These are phyloP conservation scores for Sinelater perroti DNA, from an alignment of 2,888 invertebrate species.

Conservation along the genomic window DNA sequence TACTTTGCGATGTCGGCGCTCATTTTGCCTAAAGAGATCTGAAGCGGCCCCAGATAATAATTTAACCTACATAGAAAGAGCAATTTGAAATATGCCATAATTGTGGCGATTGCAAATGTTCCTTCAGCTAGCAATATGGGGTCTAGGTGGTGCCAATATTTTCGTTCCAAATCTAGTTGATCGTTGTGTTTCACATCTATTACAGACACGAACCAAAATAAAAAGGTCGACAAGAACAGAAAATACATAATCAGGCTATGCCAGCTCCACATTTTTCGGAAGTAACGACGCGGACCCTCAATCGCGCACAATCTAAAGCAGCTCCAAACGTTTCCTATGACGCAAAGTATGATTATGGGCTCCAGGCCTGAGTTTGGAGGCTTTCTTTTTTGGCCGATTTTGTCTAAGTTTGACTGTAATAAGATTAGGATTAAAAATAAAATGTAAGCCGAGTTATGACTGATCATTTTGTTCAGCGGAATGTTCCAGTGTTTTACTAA, in stretches of 20 bases:
- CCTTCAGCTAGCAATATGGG: conserved; percentile 73
- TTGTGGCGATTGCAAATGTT: conserved; percentile 71
- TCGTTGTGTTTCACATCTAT: conserved; percentile 62
- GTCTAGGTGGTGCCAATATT: conserved; percentile 72
- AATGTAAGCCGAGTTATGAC: conserved; percentile 71
- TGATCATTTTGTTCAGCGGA: conserved; percentile 77
- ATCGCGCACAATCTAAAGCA: conserved; percentile 66
- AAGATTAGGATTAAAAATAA: conserved; percentile 72
- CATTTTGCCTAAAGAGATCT: conserved; percentile 75
- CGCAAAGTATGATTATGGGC: conserved; percentile 61
- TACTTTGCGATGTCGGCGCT: conserved; percentile 72
- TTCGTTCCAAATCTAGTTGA: conserved; percentile 65
- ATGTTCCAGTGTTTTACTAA: conserved; percentile 66
- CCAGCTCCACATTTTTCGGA: conserved; percentile 70
- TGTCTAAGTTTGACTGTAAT: conserved; percentile 68
- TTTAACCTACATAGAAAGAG: conserved; percentile 71
- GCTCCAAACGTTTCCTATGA: conserved; percentile 67
- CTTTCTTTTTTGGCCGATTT: conserved; percentile 65
- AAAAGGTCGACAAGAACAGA: conserved; percentile 69
- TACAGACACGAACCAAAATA: conserved; percentile 70
- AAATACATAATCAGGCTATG: conserved; percentile 68
- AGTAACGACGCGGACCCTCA: conserved; percentile 67
- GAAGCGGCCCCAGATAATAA: conserved; percentile 71
- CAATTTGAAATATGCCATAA: conserved; percentile 72
- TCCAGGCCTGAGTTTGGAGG: conserved; percentile 68